phyloP scores from a whole-genome alignment of 2,888 invertebrate species.

The Omphaloscelis lunosa region DNA sequence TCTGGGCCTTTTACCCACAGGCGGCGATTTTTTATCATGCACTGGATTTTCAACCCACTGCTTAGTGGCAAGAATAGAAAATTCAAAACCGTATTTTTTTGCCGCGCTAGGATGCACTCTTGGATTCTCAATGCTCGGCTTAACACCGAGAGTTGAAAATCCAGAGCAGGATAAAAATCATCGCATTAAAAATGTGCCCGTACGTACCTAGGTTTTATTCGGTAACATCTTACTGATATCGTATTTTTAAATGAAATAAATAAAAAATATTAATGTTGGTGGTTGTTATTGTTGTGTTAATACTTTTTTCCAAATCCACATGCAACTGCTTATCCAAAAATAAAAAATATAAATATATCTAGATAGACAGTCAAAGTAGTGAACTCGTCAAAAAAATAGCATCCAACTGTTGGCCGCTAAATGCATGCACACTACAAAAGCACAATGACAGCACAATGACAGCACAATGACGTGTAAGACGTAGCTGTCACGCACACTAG shows the following conservation, averaged over 20 bases:
- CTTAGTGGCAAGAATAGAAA: background rate
- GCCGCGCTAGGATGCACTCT: background rate
- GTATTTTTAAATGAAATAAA: background rate
- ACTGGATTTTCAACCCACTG: background rate
- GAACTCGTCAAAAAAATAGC: no score
- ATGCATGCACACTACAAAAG: no score
- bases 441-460: no score
- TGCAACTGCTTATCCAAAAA: background rate
- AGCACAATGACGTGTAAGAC: no score
- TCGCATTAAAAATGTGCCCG: background rate
- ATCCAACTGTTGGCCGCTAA: no score
- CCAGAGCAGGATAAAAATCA: background rate
- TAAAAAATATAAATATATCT: no score
- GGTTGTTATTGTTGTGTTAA: no score
- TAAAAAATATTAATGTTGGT: no score
- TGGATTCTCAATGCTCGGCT: background rate
- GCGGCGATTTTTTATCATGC: background rate
- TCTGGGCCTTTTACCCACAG: no score
- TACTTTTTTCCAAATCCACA: background rate
- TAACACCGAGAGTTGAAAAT: background rate
- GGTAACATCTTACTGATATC: background rate
- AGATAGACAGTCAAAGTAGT: no score
- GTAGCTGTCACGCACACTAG: no score
- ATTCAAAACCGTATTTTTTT: background rate
- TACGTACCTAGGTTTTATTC: background rate